phyloP scores from a whole-genome alignment of 2,113 vertebrate genomes.

The Sander vitreus region DNA sequence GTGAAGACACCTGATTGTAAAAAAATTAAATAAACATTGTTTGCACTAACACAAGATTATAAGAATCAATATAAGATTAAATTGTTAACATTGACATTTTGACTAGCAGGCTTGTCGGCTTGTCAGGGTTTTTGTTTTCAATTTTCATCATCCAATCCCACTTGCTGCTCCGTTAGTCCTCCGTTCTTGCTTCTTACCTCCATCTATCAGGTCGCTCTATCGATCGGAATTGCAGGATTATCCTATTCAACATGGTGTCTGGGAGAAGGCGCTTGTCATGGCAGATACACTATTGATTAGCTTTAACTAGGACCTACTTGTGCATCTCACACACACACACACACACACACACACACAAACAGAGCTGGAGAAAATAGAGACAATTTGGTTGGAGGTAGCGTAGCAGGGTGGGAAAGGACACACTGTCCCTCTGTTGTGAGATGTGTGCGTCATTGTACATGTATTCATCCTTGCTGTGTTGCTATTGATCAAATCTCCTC shows the following conservation, averaged over 20 bases:
- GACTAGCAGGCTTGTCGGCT: conserved; percentile 26
- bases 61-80: conserved; percentile 54
- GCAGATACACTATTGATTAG: conserved; percentile 81
- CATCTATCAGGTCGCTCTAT: conserved; percentile 76
- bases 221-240: conserved; percentile 78
- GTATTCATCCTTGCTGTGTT: not conserved
- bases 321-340: conserved; percentile 27
- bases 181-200: conserved; percentile 28
- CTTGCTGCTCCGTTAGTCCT: conserved; percentile 32
- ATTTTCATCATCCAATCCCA: conserved; percentile 38
- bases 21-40: not conserved
- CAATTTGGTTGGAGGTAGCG: conserved; percentile 20
- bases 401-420: not conserved
- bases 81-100: conserved; percentile 55
- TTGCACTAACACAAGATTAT: conserved; percentile 47
- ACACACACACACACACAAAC: conserved; percentile 16
- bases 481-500: not conserved
- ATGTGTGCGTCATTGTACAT: not conserved
- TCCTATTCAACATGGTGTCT: conserved; percentile 81
- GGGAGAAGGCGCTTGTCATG: conserved; percentile 75
- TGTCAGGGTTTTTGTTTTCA: conserved; percentile 52
- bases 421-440: conserved; percentile 17
- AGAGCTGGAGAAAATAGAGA: conserved; percentile 31
- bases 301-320: conserved; percentile 72
- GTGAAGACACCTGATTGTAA: not conserved